Evolutionary conservation across 2,113 vertebrate genomes (phyloP).

Genomic region (Capra hircus): DNA sequence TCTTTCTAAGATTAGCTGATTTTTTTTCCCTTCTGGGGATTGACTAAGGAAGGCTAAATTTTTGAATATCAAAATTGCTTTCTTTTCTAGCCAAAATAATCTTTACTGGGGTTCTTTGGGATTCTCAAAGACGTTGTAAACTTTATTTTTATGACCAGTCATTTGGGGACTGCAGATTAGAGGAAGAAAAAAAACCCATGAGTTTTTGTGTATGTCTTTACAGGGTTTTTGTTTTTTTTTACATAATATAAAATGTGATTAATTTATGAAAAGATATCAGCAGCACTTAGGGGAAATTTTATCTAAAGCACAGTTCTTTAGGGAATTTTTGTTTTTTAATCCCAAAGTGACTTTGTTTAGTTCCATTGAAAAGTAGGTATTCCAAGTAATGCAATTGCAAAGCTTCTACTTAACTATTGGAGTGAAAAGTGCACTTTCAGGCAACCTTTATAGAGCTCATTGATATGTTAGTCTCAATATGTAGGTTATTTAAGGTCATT

Average conservation of each 20-base stretch:
- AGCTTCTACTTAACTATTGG: neutral
- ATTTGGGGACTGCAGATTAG: constrained; percentile 23
- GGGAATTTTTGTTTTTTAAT: neutral
- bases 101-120: constrained; percentile 14
- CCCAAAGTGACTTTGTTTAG: neutral
- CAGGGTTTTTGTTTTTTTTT: constrained; percentile 2
- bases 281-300: neutral
- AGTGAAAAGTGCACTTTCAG: neutral
- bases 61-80: constrained; percentile 71
- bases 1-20: constrained; percentile 62
- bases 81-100: constrained; percentile 61
- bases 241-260: neutral
- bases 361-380: constrained; percentile 7
- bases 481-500: neutral
- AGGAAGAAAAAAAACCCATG: neutral
- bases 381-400: neutral
- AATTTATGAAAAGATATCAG: neutral
- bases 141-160: constrained; percentile 58
- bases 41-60: constrained; percentile 36
- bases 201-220: constrained; percentile 3
- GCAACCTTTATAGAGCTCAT: neutral
- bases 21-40: constrained; percentile 48
- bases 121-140: constrained; percentile 64
- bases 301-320: neutral
- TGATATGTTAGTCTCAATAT: neutral